Evolutionary conservation across 2,113 vertebrate species (phyloP), one percentile per base, ranked within the genome.

Genomic region (Alces alces): DNA sequence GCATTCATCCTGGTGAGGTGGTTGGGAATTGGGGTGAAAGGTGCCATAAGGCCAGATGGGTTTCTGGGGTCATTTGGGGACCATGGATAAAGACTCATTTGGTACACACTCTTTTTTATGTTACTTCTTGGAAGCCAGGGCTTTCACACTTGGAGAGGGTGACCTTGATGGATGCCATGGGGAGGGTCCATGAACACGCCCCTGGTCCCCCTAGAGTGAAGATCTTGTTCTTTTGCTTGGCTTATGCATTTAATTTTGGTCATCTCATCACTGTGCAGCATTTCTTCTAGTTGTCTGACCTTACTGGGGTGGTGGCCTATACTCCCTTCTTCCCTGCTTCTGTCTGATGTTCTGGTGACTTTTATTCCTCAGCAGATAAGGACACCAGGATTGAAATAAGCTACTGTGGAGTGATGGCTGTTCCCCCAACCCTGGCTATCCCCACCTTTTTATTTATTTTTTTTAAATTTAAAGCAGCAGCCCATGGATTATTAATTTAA

Each of bases 401-500:
- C 91, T 76, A 39, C 66, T 89, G 89, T 54, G 87, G 96, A 97
- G 86, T 94, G 97, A 97, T 86, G 84, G 84, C 43, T 96, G 87
- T 96, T 55, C 16, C 25, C 55, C 1, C 78, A 33, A 19, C 1
- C 5, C 1, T n/a, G 8, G 4, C 1, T 3, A 7, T 8, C 3
- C 3, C 36, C 1, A 23, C 19, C 10, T 39, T 70, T 14, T 30
- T 5, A n/a, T n/a, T n/a, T n/a, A n/a, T 27, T 61, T 57, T 27
- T 84, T 64, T 91, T 95, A 2, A 50, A 92, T 91, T 94, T 94
- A 89, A 96, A 97, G 95, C 80, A 86, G 76, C 45, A 54, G 93
- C 45, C 9, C 93, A 96, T 98, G 96, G 97, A 98, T 98, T 93
- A 98, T 99, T 99, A 98, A 98, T 94, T 91, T 97, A 80, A 92